A percentile compares a stretch with the other conserved stretches of the same genome.
Evolutionary conservation across 2,113 vertebrate species (phyloP).

Genomic region (Silurus meridionalis): DNA sequence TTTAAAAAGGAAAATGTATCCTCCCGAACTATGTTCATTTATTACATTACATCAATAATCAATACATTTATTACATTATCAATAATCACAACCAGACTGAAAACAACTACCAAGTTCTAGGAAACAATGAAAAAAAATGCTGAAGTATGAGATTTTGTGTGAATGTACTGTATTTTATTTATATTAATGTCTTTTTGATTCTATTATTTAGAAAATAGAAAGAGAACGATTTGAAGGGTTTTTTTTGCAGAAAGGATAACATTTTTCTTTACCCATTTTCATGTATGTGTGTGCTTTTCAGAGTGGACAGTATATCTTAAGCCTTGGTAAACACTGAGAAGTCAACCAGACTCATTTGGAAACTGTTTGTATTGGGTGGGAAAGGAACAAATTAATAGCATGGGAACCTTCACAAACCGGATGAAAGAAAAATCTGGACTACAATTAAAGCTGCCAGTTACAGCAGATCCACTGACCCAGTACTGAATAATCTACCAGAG

Average conservation of each 20-base stretch:
- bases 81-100: neutral
- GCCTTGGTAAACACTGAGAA: slow-evolving; percentile 15
- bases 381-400: slow-evolving; percentile 34
- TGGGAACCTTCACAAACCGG: slow-evolving; percentile 40
- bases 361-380: slow-evolving; percentile 41
- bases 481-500: slow-evolving; percentile 17
- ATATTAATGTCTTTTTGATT: no score
- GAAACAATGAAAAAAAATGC: neutral
- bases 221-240: neutral
- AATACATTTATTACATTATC: neutral
- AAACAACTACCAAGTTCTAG: neutral
- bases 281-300: neutral
- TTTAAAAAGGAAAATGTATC: neutral
- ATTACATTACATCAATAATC: no score
- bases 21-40: no score
- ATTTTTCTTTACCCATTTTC: neutral
- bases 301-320: neutral
- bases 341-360: neutral
- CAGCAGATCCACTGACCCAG: slow-evolving; percentile 32
- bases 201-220: neutral
- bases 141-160: neutral
- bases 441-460: slow-evolving; percentile 45
- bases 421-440: slow-evolving; percentile 43
- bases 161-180: neutral
- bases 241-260: neutral